Evolutionary conservation across 2,888 invertebrate genomes (phyloP), one percentile per base, ranked within the genome.

Genomic region (Philaethria dido): DNA sequence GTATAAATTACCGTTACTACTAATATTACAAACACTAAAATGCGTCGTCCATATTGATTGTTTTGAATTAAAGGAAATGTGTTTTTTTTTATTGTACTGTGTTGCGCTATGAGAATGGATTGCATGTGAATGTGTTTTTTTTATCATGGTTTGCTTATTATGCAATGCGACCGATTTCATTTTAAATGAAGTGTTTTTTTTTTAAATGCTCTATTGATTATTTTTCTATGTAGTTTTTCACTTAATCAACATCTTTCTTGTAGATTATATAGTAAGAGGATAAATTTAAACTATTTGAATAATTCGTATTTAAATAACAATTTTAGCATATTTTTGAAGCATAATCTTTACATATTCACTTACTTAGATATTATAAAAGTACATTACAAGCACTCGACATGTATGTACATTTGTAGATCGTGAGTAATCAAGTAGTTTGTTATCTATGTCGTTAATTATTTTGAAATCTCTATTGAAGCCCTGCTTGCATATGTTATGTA

Each of bases 341-440:
- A n/a, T n/a, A n/a, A n/a, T n/a, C n/a, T n/a, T n/a, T n/a, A n/a
- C n/a, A n/a, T n/a, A n/a, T n/a, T n/a, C n/a, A n/a, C n/a, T n/a
- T n/a, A n/a, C n/a, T 16, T 29, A 18, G 0, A 36, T 36, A 33
- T 36, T 22, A 5, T 48, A 20, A 66, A 36, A 14, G 25, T 47
- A 39, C 14, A 55, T 57, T 33, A 18, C 39, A 57, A 59, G 9
- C n/a, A 63, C 29, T 39, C 14, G 9, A 16, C n/a, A 20, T 42
- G 18, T 45, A 57, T 5, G 13, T 33, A 29, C 18, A 18, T 52
- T 16, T 62, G 59, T 62, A 59, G 44, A 62, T 69, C 47, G 66
- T 59, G 33, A 52, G 54, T 59, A 63, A 66, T 69, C 59, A 54
- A 57, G 25, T 20, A 25, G 20, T 47, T 52, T 13, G 25, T 63